Base-by-base conservation (phyloP, 2,888 invertebrate species). In the Carabus problematicus region DNA sequence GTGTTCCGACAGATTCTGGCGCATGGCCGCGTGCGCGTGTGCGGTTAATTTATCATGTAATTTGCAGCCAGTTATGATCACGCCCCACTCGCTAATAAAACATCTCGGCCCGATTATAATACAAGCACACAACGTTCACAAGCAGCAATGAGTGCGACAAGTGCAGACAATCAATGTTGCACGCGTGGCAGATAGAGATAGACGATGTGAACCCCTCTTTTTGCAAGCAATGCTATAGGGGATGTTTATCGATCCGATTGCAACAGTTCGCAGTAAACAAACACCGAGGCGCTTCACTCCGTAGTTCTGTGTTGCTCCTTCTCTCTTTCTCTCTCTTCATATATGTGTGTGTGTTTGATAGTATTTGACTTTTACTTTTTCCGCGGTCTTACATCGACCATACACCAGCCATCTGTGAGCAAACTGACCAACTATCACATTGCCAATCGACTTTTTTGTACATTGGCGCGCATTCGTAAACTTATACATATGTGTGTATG, bases 381-480 rank as follows among this genome's bases (percentile, higher is more conserved):
- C 75, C 74, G 66, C 70, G 56, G 41, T 60, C 64, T 64, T 54
- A 54, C 54, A 54, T 52, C 59, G 61, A 58, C 56, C 77, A 77
- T 75, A 75, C 77, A 75, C 76, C 77, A 76, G 81, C 81, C 81
- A 81, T 81, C 81, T 81, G 76, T 80, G 77, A 74, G 79, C 72
- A 74, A 76, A 76, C 76, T 77, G 79, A 77, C 78, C 79, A 81
- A 80, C 75, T 77, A 77, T 45, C 45, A 45, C 45, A 12, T 52
- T 52, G 39, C 11, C 58, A 14, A 40, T 19, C 56, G 56, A 41
- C 56, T 56, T 56, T 56, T 56, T 41, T n/a, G n/a, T 39, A 45
- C n/a, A 45, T 1, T 14, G 45, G 45, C 12, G 45, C 12, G 14
- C n/a, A 14, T 45, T 55, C 29, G 18, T 56, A 19, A 29, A 9